Percentiles rank a stretch among this genome's conserved stretches.
phyloP scores from a whole-genome alignment of 1,140 invertebrate genomes.

The Eubasilissa regina region DNA sequence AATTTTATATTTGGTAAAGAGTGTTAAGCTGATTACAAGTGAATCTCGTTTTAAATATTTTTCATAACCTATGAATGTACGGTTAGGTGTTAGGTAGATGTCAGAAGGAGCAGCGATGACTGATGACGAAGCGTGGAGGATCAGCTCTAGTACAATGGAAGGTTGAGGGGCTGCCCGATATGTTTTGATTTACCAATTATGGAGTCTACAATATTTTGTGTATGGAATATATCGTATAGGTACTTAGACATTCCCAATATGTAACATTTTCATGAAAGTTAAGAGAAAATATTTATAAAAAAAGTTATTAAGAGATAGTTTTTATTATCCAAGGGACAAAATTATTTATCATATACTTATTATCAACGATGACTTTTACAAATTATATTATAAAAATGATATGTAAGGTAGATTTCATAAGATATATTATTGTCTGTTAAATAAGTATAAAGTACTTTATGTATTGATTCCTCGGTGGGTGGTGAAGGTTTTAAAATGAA shows the following conservation, averaged over 20 bases:
- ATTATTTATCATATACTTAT: conserved; percentile 54
- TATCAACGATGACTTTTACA: conserved; percentile 60
- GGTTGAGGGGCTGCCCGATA: neutral
- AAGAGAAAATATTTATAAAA: conserved; percentile 57
- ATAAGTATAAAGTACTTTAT: conserved; percentile 31
- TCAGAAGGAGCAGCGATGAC: conserved; percentile 18
- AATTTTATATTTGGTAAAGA: conserved; percentile 22
- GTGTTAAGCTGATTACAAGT: neutral
- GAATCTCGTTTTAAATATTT: conserved; percentile 47
- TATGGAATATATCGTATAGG: conserved; percentile 51
- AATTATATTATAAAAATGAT: conserved; percentile 51
- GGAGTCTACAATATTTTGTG: conserved; percentile 39
- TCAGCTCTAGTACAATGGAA: neutral
- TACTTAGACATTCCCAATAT: conserved; percentile 60
- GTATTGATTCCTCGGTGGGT: conserved; percentile 13
- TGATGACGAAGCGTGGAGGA: neutral
- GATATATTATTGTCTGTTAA: conserved; percentile 44
- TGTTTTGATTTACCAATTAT: conserved; percentile 13
- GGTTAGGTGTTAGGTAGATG: conserved; percentile 31
- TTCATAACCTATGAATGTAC: conserved; percentile 26
- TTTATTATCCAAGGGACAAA: conserved; percentile 48
- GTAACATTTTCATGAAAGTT: conserved; percentile 52
- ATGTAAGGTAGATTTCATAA: conserved; percentile 53
- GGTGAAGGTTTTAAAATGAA: conserved; percentile 34
- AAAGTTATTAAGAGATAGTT: conserved; percentile 48